Evolutionary conservation across 2,797 vertebrate genomes (phyloP).

Genomic region (Caiman crocodilus): DNA sequence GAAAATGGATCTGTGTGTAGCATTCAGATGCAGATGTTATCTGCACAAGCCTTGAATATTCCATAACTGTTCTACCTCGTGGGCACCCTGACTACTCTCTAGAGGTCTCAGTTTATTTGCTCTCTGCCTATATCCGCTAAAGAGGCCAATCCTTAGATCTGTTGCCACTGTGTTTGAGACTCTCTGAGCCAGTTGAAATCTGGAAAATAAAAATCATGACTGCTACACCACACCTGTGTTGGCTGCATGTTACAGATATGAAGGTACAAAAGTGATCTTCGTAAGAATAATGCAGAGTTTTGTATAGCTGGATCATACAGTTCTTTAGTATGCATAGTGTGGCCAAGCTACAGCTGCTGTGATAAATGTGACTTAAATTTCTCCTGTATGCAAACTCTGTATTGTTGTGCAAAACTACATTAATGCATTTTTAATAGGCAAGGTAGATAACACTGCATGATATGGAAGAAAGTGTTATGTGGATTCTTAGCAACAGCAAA

Average conservation of each 20-base stretch:
- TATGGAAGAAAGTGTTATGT: background rate
- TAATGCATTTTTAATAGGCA: background rate
- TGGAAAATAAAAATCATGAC: background rate
- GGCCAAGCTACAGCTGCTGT: background rate
- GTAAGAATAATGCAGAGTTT: background rate
- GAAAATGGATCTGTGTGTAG: background rate
- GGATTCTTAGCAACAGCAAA: background rate
- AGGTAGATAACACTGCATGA: background rate
- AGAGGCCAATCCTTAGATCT: background rate
- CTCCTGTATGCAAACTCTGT: background rate
- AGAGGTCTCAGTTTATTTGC: background rate
- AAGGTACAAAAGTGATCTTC: background rate
- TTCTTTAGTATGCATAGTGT: background rate
- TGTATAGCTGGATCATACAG: background rate
- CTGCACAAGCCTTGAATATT: background rate
- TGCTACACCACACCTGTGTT: background rate
- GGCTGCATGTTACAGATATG: background rate
- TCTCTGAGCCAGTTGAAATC: background rate
- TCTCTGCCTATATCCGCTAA: background rate
- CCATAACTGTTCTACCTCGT: background rate
- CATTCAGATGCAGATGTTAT: background rate
- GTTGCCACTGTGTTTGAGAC: background rate
- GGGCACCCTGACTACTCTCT: background rate
- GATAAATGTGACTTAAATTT: background rate
- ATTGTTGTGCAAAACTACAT: background rate